phyloP scores from a whole-genome alignment of 2,888 invertebrate species.

The Therioaphis trifolii region DNA sequence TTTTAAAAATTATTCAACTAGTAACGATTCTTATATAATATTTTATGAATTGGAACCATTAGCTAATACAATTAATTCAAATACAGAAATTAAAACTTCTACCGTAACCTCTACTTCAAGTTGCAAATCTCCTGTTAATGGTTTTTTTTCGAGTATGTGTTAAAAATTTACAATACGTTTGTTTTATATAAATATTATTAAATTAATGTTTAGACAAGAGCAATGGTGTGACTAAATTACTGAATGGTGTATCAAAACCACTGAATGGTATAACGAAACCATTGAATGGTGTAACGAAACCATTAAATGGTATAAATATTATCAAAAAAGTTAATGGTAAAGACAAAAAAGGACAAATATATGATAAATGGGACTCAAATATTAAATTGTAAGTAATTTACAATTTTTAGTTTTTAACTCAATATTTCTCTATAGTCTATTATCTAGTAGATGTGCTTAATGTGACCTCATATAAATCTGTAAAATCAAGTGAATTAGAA shows the following conservation, averaged over 20 bases:
- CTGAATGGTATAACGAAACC: neutral
- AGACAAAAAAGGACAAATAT: slow-evolving; percentile 37
- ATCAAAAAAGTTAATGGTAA: slow-evolving; percentile 32
- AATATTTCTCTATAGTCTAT: no score
- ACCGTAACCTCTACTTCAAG: slow-evolving; percentile 52
- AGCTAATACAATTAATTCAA: slow-evolving; percentile 67
- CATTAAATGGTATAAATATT: slow-evolving; percentile 37
- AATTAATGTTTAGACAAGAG: slow-evolving; percentile 25
- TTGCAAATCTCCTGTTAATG: slow-evolving; percentile 16
- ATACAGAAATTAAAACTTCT: slow-evolving; percentile 62
- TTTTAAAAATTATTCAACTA: slow-evolving; percentile 67
- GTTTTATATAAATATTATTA: neutral
- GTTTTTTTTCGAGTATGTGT: slow-evolving; percentile 49
- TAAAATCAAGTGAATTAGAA: no score
- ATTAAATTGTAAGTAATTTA: slow-evolving; percentile 37
- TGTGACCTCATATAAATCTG: no score
- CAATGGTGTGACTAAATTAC: neutral
- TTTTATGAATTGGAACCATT: slow-evolving; percentile 82
- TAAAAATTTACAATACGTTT: neutral
- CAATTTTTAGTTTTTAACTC: no score
- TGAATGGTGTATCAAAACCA: slow-evolving; percentile 26
- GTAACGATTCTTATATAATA: slow-evolving; percentile 91
- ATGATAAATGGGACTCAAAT: slow-evolving; percentile 56
- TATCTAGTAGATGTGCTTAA: no score
- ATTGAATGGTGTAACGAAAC: slow-evolving; percentile 29